Base-by-base conservation (phyloP, 2,888 invertebrate species). In the Sthenelais limicola region DNA sequence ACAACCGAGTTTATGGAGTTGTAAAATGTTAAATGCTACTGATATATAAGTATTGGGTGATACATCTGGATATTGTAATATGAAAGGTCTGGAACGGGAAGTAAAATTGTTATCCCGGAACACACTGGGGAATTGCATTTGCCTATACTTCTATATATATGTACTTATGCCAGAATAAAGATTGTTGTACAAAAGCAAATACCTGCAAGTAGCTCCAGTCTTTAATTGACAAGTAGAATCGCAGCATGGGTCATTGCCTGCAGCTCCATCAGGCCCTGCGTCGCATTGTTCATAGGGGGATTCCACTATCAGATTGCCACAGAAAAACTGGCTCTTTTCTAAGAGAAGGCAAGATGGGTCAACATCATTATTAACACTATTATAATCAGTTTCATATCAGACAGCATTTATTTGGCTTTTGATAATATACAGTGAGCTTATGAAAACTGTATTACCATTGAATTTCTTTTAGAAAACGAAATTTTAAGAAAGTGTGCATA, bases 221-320 rank as follows among this genome's bases (percentile, higher is more conserved):
- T 94, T 91, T 54, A 98, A 88, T 85, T 94, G 94, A 86, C 98
- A 98, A 85, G 94, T 93, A 87, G 95, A 95, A 84, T 95, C 94
- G 87, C 97, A 98, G 86, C 98, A 98, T 74, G 93, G 92, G 85
- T 97, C 97, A 82, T 77, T 75, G n/a, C 77, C 79, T 52, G 97
- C 96, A 82, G 79, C 77, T 5, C 78, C 79, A 67, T 97, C 89
- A 33, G 97, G 90, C 0, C 97, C 98, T 35, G 96, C 97, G 86
- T 98, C 98, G 86, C 98, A 98, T 87, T 97, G 95, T 88, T 98
- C 98, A 3, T 95, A 95, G 1, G 56, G 48, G 1, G 26, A 33
- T 88, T 98, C 98, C 0, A 97, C 95, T 15, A 96, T 91, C 78
- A 96, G 90, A 90, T 98, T 98, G 5, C 98, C 98, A 88, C 98